A percentile compares a stretch with the other conserved stretches of the same genome.
Conservation (phyloP, 1,140 invertebrate genomes). For the Drosophila carrolli region DNA sequence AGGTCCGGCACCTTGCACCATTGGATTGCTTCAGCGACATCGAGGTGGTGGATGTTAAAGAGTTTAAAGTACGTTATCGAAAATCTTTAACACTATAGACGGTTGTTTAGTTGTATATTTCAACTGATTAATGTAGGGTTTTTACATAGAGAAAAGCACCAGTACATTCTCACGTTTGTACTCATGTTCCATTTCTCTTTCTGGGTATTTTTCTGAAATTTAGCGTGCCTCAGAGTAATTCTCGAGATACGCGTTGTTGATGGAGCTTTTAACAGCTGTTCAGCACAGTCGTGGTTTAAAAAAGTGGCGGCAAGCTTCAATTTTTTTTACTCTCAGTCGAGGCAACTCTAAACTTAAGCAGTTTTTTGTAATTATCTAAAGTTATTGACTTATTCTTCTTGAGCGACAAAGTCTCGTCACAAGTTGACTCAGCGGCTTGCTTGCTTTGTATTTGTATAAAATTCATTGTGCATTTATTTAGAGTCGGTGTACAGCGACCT, state of each 20-base stretch:
- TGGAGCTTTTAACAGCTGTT: conserved; percentile 65
- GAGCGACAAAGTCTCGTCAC: not conserved
- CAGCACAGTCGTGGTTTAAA: conserved; percentile 40
- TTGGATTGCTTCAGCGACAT: conserved; percentile 47
- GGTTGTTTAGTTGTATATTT: not conserved
- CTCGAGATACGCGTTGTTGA: conserved; percentile 24
- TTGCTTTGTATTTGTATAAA: not conserved
- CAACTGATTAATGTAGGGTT: conserved; percentile 1
- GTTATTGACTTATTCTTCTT: not conserved
- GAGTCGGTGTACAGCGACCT: conserved; percentile 1
- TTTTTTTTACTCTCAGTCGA: conserved; percentile 1
- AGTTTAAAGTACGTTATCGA: conserved; percentile 63
- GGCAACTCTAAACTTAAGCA: not conserved
- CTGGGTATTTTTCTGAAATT: conserved; percentile 51
- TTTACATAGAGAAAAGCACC: conserved; percentile 8
- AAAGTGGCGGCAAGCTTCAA: conserved; percentile 2
- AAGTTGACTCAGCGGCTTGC: conserved; percentile 20
- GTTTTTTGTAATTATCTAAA: not conserved
- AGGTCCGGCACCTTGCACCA: conserved; percentile 28
- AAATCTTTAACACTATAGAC: not conserved
- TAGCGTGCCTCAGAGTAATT: conserved; percentile 28
- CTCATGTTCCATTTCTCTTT: not conserved
- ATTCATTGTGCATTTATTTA: no score
- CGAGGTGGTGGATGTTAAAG: conserved; percentile 63
- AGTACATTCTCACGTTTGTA: conserved; percentile 2